Conservation (phyloP, 2,113 vertebrate genomes). For the Lophotis ruficrista region DNA sequence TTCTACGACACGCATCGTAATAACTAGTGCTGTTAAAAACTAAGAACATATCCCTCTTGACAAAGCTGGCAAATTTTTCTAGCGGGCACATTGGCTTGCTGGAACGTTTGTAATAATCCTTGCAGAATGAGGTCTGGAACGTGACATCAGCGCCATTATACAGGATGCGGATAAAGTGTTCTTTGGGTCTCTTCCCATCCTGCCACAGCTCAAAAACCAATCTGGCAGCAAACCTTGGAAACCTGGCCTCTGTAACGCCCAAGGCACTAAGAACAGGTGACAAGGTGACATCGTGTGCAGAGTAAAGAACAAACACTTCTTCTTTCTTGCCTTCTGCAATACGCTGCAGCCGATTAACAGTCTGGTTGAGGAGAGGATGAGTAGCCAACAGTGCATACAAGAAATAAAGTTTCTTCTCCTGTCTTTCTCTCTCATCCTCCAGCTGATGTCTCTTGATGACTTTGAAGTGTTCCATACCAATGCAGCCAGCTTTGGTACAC, state of each 20-base stretch:
- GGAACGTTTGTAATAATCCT: slow-evolving; percentile 74
- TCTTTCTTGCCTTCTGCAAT: slow-evolving; percentile 72
- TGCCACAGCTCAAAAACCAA: slow-evolving; percentile 95
- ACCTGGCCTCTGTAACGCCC: slow-evolving; percentile 87
- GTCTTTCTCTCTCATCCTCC: slow-evolving; percentile 88
- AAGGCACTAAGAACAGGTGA: slow-evolving; percentile 93
- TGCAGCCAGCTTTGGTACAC: slow-evolving; percentile 83
- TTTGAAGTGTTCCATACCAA: slow-evolving; percentile 87
- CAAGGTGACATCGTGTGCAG: slow-evolving; percentile 94
- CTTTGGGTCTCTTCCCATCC: slow-evolving; percentile 76
- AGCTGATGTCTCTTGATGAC: slow-evolving; percentile 92
- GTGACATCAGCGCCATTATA: slow-evolving; percentile 95
- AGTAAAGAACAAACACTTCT: slow-evolving; percentile 85
- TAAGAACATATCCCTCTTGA: slow-evolving; percentile 90
- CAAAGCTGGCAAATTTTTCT: slow-evolving; percentile 87
- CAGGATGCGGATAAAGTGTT: slow-evolving; percentile 87
- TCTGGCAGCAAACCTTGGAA: slow-evolving; percentile 94
- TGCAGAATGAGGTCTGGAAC: slow-evolving; percentile 91
- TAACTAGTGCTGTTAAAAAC: slow-evolving; percentile 87
- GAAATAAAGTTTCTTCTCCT: slow-evolving; percentile 83
- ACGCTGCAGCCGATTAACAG: slow-evolving; percentile 82
- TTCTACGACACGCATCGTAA: slow-evolving; percentile 86
- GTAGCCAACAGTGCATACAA: slow-evolving; percentile 89
- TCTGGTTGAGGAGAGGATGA: slow-evolving; percentile 92
- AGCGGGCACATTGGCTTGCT: slow-evolving; percentile 89